Evolutionary conservation across 1,140 invertebrate genomes (phyloP).

Genomic region (Paracyclopina nana): DNA sequence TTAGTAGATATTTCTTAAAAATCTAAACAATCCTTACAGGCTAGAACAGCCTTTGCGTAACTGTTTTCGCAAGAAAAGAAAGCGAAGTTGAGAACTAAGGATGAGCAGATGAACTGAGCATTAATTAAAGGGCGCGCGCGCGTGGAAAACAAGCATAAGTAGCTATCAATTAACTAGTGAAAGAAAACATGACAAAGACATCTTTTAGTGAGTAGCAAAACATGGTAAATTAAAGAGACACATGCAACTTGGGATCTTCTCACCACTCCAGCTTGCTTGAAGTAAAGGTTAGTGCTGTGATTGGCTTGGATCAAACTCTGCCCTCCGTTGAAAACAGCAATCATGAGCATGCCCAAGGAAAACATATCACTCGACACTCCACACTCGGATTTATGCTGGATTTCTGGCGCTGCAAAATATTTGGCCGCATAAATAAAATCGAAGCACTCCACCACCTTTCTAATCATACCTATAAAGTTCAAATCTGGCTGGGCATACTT

Average conservation of each 20-base stretch:
- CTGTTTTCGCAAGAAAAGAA: too few species aligned
- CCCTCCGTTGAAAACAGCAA: slow-evolving; percentile 72
- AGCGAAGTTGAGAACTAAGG: too few species aligned
- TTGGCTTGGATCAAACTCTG: slow-evolving; percentile 58
- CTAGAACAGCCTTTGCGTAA: too few species aligned
- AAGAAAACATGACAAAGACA: too few species aligned
- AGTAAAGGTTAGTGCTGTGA: slow-evolving; percentile 62
- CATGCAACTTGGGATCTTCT: slow-evolving; percentile 26
- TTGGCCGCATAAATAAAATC: not conserved
- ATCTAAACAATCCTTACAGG: too few species aligned
- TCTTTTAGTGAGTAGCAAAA: not conserved
- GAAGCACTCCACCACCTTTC: not conserved
- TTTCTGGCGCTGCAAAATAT: slow-evolving; percentile 52
- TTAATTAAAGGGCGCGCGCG: too few species aligned
- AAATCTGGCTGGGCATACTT: slow-evolving; percentile 84
- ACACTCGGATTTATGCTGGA: slow-evolving; percentile 58
- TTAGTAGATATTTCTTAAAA: too few species aligned
- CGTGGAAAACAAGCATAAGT: too few species aligned
- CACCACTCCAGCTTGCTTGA: slow-evolving; percentile 75
- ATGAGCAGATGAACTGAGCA: too few species aligned
- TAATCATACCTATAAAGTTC: slow-evolving; percentile 58
- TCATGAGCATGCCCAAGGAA: slow-evolving; percentile 76
- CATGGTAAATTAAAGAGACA: not conserved
- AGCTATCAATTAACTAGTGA: too few species aligned
- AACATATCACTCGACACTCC: slow-evolving; percentile 83